Percentiles rank a stretch among this genome's conserved stretches.
These are phyloP conservation scores for Zhengitettix transpicula DNA, from an alignment of 2,888 invertebrate genomes.

Conservation along the genomic window DNA sequence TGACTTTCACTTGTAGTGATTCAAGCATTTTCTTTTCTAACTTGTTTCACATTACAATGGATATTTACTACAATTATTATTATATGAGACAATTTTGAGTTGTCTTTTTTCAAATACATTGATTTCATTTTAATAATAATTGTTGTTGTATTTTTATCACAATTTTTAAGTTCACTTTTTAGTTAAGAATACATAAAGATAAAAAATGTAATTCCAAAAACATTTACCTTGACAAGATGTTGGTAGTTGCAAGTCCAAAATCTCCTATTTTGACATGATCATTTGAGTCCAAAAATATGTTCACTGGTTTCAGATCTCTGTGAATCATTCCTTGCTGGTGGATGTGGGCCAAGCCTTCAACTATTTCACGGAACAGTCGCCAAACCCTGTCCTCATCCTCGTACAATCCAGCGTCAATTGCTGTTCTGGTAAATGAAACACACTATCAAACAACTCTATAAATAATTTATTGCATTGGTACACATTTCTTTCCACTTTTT, in stretches of 20 bases:
- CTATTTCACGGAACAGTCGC: conserved; percentile 87
- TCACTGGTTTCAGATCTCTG: conserved; percentile 72
- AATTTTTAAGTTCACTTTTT: background rate
- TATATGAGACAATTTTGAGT: too few relatives aligned
- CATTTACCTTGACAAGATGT: conserved; percentile 30
- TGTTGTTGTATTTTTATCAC: conserved; percentile 8
- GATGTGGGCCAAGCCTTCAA: conserved; percentile 79
- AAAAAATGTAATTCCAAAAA: background rate
- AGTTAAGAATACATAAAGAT: background rate
- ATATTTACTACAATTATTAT: too few relatives aligned
- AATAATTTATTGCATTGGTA: too few relatives aligned
- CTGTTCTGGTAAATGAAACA: conserved; percentile 35
- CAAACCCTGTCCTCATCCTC: conserved; percentile 66
- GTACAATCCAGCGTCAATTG: conserved; percentile 64
- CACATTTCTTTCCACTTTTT: too few relatives aligned
- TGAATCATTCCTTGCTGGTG: conserved; percentile 86
- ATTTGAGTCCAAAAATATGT: conserved; percentile 86
- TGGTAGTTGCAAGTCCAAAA: conserved; percentile 87
- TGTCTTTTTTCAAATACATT: background rate
- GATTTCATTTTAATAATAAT: conserved; percentile 13
- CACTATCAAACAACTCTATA: background rate
- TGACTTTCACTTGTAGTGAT: too few relatives aligned
- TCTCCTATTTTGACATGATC: conserved; percentile 97
- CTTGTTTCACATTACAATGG: too few relatives aligned
- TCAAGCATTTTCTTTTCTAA: too few relatives aligned